Base-by-base conservation (phyloP, 2,113 vertebrate genomes). In the Oriolus oriolus region DNA sequence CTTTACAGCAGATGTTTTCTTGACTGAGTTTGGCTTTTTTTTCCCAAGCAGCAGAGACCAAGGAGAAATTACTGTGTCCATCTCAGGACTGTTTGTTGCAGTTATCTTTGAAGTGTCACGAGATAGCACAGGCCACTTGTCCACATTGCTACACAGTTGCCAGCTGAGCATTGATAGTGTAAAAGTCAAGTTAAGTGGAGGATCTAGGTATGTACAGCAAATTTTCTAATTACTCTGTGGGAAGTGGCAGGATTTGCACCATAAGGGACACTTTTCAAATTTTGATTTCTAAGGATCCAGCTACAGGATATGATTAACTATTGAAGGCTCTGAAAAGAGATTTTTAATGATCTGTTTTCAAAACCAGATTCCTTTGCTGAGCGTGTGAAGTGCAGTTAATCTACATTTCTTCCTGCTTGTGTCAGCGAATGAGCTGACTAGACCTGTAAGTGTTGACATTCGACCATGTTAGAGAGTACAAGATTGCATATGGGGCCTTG, bases 11-110 rank as follows among this genome's bases (percentile, higher is more conserved):
- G 57, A 73, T 84, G 52, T 91, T 95, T 73, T 52, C 41, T 78
- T 76, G 28, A 11, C 64, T 24, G 33, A 93, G 16, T 45, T 79
- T 44, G 35, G 1, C 20, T 23, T 3, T 88, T 91, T 85, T 70
- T 71, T 12, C 87, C 89, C 17, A 1, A 70, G 86, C 73, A 98
- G 97, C 42, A 95, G 95, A 84, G 96, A 97, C 65, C 26, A 57
- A 30, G 97, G 97, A 87, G 76, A 63, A 88, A 95, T 96, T 44
- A 66, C 94, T 31, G 89, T 97, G 78, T 97, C 93, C 70, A 78
- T 98, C 69, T 97, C 96, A 22, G 97, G 84, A 53, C 41, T 96
- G 44, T 98, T 96, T 73, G 90, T 97, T 84, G 73, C 84, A 1
- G 79, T 96, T 63, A 16, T 89, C 50, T 35, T 97, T 28, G 8